Evolutionary conservation across 2,797 vertebrate species (phyloP).

Genomic region (Emys orbicularis): DNA sequence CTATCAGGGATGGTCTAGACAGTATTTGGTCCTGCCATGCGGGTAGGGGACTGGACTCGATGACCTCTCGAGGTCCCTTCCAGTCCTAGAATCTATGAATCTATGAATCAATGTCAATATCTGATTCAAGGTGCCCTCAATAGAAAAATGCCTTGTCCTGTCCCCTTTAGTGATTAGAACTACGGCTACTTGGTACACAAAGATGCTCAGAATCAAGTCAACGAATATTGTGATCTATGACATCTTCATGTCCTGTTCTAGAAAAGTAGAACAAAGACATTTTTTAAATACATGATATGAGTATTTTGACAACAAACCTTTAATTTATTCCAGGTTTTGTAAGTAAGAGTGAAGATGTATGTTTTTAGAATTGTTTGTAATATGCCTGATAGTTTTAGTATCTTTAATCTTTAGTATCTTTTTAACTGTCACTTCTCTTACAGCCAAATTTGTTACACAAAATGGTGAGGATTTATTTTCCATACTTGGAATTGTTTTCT

Average conservation of each 20-base stretch:
- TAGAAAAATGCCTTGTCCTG: constrained; percentile 1
- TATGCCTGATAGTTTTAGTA: background rate
- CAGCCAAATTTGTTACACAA: background rate
- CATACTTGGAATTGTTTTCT: background rate
- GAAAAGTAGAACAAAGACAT: background rate
- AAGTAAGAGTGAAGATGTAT: background rate
- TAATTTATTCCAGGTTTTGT: background rate
- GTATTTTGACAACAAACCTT: constrained; percentile 12
- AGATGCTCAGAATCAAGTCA: background rate
- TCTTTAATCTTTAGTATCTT: background rate
- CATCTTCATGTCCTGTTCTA: background rate
- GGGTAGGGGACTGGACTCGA: no score
- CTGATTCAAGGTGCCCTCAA: constrained; percentile 9
- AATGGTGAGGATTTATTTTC: background rate
- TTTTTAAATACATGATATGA: background rate
- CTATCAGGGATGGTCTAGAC: no score
- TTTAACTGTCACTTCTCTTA: background rate
- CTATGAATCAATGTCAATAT: background rate
- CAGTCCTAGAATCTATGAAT: no score
- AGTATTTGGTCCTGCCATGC: no score
- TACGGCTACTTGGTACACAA: background rate
- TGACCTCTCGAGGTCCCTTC: no score
- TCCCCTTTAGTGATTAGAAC: background rate
- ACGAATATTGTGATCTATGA: background rate
- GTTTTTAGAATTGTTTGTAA: background rate